A percentile compares a stretch with the other conserved stretches of the same genome.
phyloP scores from a whole-genome alignment of 23 tunicate genomes.

The Phallusia fumigata region DNA sequence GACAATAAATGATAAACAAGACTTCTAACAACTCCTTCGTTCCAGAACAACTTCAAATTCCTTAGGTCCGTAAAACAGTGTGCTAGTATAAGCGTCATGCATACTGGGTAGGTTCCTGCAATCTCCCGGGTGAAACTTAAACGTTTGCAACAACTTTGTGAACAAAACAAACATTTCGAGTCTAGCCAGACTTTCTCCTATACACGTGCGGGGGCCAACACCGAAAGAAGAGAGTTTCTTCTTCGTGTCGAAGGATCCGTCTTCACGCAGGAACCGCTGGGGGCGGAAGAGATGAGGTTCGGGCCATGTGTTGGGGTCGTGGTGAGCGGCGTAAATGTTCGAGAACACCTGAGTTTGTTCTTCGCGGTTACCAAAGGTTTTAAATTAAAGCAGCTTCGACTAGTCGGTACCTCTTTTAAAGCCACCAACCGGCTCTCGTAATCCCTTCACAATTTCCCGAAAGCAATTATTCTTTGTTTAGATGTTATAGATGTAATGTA shows the following conservation, averaged over 20 bases:
- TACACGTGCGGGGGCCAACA: constrained; percentile 36
- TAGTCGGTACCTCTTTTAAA: no score
- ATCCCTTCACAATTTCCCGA: no score
- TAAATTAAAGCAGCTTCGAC: no score
- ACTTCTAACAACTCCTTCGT: not conserved
- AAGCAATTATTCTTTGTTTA: no score
- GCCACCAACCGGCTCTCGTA: no score
- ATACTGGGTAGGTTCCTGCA: not conserved
- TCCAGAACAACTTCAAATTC: not conserved
- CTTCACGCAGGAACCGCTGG: constrained; percentile 29
- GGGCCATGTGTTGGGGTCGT: constrained; percentile 12
- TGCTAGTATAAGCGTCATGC: not conserved
- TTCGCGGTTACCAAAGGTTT: not conserved
- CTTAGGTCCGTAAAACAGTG: not conserved
- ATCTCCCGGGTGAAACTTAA: not conserved
- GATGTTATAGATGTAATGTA: no score
- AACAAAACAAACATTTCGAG: constrained; percentile 31
- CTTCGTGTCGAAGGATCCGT: constrained; percentile 23
- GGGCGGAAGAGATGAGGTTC: constrained; percentile 28
- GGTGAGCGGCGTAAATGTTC: not conserved
- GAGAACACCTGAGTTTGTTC: not conserved
- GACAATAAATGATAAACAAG: not conserved
- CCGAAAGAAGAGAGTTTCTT: constrained; percentile 30
- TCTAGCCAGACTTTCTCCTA: constrained; percentile 36
- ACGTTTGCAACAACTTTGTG: constrained; percentile 20